Evolutionary conservation across 2,113 vertebrate species (phyloP).

Genomic region (Melierax canorus): DNA sequence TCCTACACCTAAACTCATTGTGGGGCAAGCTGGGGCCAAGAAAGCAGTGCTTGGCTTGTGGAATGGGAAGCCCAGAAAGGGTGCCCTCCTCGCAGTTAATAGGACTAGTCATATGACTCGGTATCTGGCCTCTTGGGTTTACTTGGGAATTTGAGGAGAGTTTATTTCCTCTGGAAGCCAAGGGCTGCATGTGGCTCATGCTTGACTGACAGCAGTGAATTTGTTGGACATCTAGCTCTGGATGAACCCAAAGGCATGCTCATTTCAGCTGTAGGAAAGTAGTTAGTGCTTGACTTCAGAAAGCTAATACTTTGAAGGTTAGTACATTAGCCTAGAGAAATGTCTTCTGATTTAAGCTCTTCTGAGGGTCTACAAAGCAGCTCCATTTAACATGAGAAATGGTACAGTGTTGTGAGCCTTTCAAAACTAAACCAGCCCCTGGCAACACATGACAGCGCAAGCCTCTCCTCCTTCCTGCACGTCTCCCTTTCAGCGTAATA

Average conservation of each 20-base stretch:
- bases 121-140: neutral
- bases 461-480: neutral
- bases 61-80: neutral
- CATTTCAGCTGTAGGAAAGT: neutral
- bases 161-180: neutral
- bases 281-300: neutral
- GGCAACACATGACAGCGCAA: neutral
- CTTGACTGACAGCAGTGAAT: neutral
- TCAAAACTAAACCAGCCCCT: neutral
- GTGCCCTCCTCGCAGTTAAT: neutral
- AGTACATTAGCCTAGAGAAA: slow-evolving; percentile 11
- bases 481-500: neutral
- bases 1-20: neutral
- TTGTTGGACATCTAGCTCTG: neutral
- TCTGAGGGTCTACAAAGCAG: neutral
- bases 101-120: neutral
- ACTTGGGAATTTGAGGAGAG: neutral
- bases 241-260: neutral
- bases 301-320: neutral
- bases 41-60: neutral
- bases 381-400: neutral
- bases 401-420: neutral
- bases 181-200: neutral
- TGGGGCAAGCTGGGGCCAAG: neutral
- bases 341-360: neutral